Evolutionary conservation across 2,888 invertebrate species (phyloP).

Genomic region (Ischnura elegans): DNA sequence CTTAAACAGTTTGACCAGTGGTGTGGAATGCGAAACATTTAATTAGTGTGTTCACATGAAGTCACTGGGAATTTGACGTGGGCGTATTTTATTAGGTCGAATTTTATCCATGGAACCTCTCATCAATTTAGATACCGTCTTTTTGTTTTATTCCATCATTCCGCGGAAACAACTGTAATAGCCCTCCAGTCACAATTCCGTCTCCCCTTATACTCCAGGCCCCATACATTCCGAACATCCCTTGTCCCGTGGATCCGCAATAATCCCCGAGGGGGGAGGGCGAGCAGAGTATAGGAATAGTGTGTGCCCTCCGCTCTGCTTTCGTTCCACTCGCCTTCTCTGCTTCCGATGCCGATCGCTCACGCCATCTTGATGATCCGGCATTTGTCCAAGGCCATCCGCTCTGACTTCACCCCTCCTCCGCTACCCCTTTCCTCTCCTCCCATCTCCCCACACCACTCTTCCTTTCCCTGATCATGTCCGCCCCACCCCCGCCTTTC

Average conservation of each 20-base stretch:
- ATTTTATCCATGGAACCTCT: no score
- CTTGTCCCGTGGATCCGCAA: background rate
- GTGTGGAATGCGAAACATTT: no score
- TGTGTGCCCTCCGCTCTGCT: background rate
- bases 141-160: no score
- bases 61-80: no score
- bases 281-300: no score
- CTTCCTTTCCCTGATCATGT: background rate
- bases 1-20: no score
- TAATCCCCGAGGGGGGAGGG: background rate
- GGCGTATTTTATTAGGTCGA: no score
- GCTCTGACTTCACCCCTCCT: background rate
- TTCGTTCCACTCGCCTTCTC: background rate
- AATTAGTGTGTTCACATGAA: no score
- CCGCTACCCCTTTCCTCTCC: no score
- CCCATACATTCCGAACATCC: background rate
- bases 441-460: background rate
- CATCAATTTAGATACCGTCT: no score
- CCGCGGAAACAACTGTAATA: no score
- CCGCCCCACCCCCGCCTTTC: background rate
- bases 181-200: no score
- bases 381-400: slow-evolving; percentile 45
- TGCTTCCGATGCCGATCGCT: slow-evolving; percentile 51
- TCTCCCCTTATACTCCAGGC: background rate
- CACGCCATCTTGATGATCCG: slow-evolving; percentile 35